These are phyloP conservation scores for Drosophila elegans DNA, from an alignment of 1,140 invertebrate genomes.

Conservation along the genomic window DNA sequence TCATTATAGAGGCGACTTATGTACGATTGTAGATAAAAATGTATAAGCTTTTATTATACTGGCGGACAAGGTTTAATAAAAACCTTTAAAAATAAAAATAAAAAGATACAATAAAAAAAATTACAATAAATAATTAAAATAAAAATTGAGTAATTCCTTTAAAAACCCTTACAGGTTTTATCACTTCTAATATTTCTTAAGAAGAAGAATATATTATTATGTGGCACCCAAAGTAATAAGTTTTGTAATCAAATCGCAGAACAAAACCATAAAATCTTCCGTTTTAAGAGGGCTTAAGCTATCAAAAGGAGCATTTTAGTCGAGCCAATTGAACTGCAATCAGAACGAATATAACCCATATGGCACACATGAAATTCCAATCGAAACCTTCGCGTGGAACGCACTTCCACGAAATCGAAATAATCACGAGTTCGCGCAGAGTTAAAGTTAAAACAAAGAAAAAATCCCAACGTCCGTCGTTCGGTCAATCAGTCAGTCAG, in stretches of 20 bases:
- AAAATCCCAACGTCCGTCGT: conserved; percentile 18
- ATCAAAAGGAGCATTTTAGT: neutral
- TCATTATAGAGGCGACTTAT: too few species aligned
- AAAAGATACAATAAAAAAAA: too few species aligned
- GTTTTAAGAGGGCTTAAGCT: neutral
- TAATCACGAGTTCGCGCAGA: conserved; percentile 42
- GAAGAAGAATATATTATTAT: neutral
- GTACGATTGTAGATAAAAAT: too few species aligned
- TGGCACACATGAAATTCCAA: conserved; percentile 10
- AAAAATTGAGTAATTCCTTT: too few species aligned
- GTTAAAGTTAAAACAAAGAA: conserved; percentile 52
- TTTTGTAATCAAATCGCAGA: neutral
- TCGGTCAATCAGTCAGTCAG: conserved; percentile 17
- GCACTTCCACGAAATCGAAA: conserved; percentile 48
- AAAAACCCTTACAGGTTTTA: too few species aligned
- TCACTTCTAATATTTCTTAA: too few species aligned
- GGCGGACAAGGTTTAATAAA: too few species aligned
- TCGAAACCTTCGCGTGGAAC: conserved; percentile 25
- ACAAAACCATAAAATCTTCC: conserved; percentile 1
- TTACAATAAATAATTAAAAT: too few species aligned
- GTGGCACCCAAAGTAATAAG: too few species aligned
- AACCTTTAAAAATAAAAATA: too few species aligned
- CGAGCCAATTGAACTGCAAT: conserved; percentile 7
- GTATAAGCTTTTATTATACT: too few species aligned
- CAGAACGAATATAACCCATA: conserved; percentile 9